Evolutionary conservation across 2,113 vertebrate genomes (phyloP).

Genomic region (Apistogramma diplotaenia): DNA sequence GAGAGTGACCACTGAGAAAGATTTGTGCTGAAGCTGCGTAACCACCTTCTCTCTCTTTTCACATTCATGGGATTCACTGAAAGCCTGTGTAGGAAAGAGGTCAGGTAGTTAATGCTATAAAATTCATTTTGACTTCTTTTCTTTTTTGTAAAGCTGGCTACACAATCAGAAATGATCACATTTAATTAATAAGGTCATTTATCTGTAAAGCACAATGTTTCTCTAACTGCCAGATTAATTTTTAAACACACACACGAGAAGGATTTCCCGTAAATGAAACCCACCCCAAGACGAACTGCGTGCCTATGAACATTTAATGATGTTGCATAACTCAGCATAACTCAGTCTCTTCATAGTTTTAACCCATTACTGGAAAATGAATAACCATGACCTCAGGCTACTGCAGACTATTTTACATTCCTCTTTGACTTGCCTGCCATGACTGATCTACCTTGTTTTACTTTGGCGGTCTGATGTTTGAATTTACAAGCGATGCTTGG

Average conservation of each 20-base stretch:
- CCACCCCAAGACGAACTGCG: background rate
- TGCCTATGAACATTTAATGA: conserved; percentile 4
- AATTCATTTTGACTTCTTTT: background rate
- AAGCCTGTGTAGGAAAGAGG: background rate
- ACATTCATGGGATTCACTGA: background rate
- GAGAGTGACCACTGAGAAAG: background rate
- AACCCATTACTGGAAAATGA: conserved; percentile 1
- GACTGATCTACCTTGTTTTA: conserved; percentile 7
- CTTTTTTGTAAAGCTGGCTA: background rate
- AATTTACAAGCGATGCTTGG: conserved; percentile 16
- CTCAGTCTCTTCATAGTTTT: conserved; percentile 35
- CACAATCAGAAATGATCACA: background rate
- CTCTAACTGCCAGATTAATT: background rate
- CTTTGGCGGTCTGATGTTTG: conserved; percentile 4
- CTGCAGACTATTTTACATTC: background rate
- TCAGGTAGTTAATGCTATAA: background rate
- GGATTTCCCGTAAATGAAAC: conserved; percentile 29
- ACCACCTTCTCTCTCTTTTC: background rate
- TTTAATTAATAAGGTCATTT: background rate
- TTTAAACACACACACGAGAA: conserved; percentile 1
- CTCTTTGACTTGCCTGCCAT: conserved; percentile 19
- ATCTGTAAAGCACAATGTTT: background rate
- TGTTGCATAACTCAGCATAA: conserved; percentile 9
- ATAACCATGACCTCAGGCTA: conserved; percentile 32
- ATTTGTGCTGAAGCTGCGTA: background rate